Base-by-base conservation (phyloP, 2,888 invertebrate species). In the Nephrotoma guestfalica region DNA sequence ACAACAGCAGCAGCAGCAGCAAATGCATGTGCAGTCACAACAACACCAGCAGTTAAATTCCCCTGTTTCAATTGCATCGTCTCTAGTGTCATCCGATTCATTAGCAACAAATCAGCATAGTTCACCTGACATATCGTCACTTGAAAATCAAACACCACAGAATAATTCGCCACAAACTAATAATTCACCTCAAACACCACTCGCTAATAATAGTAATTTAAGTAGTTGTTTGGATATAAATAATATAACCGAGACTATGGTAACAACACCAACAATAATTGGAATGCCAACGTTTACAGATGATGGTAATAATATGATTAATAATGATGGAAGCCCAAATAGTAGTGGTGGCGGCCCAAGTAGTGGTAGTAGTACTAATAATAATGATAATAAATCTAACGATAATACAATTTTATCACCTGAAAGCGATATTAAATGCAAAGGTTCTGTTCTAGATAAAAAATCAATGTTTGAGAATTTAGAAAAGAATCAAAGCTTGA, bases 361-460 rank as follows among this genome's bases (percentile, higher is more conserved):
- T 42, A n/a, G 15, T 85, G 1, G 15, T 41, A 13, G 15, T 83
- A 13, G 40, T 40, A 43, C 15, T 83, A 43, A 71, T 47, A 40
- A 85, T 51, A 86, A 18, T n/a, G 47, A 47, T 71, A 71, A 71
- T 9, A 71, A 71, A 71, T 71, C 71, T 71, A 86, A 71, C 83
- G 88, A 88, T 85, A 86, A 51, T 43, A 87, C 86, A 15, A 87
- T 43, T 51, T 87, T 85, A 86, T 87, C 88, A 87, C 87, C 88
- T 87, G 88, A 91, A 11, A 86, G 90, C 86, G 91, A 91, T 88
- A 91, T 91, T 85, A 90, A 90, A 86, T 90, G 91, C 4, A 89
- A 90, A 40, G 92, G 91, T 86, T 92, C 92, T 0, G 92, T 92
- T 15, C 88, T 92, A 86, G 92, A 92, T 87, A 92, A 92, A 89